A percentile compares a stretch with the other conserved stretches of the same genome.
These are phyloP conservation scores for Lepidothrix coronata DNA, from an alignment of 2,113 vertebrate genomes.

Conservation along the genomic window DNA sequence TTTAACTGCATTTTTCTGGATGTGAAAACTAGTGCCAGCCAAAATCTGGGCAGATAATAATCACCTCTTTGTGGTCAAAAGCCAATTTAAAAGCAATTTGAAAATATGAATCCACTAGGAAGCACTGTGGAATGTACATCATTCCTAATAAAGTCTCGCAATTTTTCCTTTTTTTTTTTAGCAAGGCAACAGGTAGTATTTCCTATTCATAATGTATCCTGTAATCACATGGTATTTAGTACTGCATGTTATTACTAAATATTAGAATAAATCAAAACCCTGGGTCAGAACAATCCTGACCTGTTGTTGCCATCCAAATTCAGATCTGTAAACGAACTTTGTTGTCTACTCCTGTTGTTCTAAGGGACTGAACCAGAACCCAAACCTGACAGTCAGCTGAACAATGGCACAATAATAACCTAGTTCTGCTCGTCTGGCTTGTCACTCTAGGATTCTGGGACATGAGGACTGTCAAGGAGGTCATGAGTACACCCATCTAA, in stretches of 20 bases:
- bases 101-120: not conserved
- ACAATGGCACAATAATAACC: not conserved
- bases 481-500: not conserved
- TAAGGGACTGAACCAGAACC: conserved; percentile 43
- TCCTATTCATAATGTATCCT: not conserved
- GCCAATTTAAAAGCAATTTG: not conserved
- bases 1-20: not conserved
- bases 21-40: not conserved
- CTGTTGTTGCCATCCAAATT: not conserved
- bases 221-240: not conserved
- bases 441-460: not conserved
- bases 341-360: not conserved
- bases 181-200: not conserved
- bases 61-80: not conserved
- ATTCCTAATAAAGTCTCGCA: not conserved
- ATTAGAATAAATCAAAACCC: not conserved
- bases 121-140: not conserved
- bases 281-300: not conserved
- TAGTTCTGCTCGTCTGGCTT: not conserved
- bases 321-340: not conserved
- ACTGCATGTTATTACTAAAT: not conserved
- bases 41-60: not conserved
- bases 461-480: not conserved
- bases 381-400: not conserved
- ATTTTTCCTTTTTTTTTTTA: not conserved